Evolutionary conservation across 1,140 invertebrate genomes (phyloP), one percentile per base, ranked within the genome.

Genomic region (Batillaria attramentaria): DNA sequence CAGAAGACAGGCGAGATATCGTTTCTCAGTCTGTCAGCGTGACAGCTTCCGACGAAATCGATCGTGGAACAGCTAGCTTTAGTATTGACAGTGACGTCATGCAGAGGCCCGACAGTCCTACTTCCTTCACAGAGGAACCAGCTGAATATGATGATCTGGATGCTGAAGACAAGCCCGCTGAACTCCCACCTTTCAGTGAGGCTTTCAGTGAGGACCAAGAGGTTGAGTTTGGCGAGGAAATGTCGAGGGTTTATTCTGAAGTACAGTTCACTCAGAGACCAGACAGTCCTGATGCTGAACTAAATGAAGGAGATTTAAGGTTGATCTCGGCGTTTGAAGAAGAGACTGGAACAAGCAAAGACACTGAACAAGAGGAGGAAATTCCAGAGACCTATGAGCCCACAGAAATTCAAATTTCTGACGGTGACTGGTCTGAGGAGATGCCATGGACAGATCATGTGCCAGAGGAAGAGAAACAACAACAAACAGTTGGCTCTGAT

Each of bases 71-170:
- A 24, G 57, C n/a, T 62, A 8, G n/a, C 57, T 18, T 18, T 3
- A 62, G 8, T 10, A 18, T 0, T 62, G 54, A 62, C 10, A 42
- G 73, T 8, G 73, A 42, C 46, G 50, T 54, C 37, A 41, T 37
- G 13, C 18, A 37, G 50, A 60, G 57, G 62, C 37, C 73, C 62
- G 57, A 75, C 73, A 60, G 57, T 50, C 37, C 73, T 62, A 54
- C 57, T n/a, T 62, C 73, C 70, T 72, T 72, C 70, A 41, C 46
- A 16, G 16, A 5, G 33, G 70, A 72, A 43, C 70, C n/a, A n/a
- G n/a, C n/a, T n/a, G n/a, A n/a, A n/a, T n/a, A n/a, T n/a, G 33
- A 3, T 24, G 33, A 8, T 10, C 20, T 33, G 33, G 62, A 8
- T 20, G 62, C 13, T 18, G 62, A 28, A 28, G 33, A 10, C 33